phyloP scores from a whole-genome alignment of 92 coral and sea anemone genomes.

The Phenganax marumi region DNA sequence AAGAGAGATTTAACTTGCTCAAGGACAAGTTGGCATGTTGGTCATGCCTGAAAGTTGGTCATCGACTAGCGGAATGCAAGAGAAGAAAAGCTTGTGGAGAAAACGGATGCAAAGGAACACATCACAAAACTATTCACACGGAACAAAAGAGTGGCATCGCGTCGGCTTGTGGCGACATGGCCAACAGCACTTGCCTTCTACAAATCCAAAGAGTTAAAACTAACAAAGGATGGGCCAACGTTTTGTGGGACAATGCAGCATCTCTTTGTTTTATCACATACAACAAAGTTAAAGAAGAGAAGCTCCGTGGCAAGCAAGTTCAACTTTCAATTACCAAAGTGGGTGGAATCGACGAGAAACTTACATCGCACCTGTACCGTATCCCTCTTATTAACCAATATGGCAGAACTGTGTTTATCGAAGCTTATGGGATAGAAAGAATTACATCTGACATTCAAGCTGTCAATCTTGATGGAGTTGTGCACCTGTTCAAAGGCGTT shows the following conservation, averaged over 20 bases:
- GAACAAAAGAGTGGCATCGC: slow-evolving; percentile 19
- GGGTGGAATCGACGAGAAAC: slow-evolving; percentile 32
- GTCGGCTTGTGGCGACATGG: slow-evolving; percentile 1
- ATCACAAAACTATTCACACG: slow-evolving; percentile 47
- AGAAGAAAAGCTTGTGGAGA: slow-evolving; percentile 37
- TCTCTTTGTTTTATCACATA: slow-evolving; percentile 49
- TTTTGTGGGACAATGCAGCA: slow-evolving; percentile 52
- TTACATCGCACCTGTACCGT: background rate
- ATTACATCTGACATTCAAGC: slow-evolving; percentile 59
- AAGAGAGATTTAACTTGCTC: slow-evolving; percentile 22
- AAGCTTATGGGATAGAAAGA: slow-evolving; percentile 55
- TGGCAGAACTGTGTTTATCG: slow-evolving; percentile 36
- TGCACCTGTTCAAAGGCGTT: background rate
- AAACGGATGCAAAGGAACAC: slow-evolving; percentile 36
- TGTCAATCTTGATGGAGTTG: slow-evolving; percentile 21
- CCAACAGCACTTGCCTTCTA: slow-evolving; percentile 35
- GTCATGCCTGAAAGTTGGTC: slow-evolving; percentile 52
- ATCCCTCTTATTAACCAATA: background rate
- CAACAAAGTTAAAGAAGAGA: slow-evolving; percentile 43
- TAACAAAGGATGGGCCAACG: slow-evolving; percentile 44
- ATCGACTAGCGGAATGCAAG: slow-evolving; percentile 49
- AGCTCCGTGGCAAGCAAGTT: background rate
- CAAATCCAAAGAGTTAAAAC: slow-evolving; percentile 55
- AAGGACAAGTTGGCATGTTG: slow-evolving; percentile 58
- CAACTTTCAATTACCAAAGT: slow-evolving; percentile 36